Conservation (phyloP, 2,797 vertebrate species). For the Pangasius djambal region DNA sequence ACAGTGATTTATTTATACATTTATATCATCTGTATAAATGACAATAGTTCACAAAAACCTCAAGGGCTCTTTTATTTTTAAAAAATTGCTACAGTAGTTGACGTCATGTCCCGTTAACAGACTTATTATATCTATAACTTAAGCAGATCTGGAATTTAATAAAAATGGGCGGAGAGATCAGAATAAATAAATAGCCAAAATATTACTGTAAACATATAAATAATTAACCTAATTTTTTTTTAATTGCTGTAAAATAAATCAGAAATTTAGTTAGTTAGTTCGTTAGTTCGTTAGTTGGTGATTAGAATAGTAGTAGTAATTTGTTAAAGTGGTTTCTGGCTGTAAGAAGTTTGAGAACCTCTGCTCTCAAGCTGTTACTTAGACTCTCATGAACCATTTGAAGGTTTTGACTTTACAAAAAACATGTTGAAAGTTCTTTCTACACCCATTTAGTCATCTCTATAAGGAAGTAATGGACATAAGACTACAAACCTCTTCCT, state of each 20-base stretch:
- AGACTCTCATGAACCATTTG: background rate
- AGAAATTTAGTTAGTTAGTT: background rate
- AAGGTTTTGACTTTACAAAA: background rate
- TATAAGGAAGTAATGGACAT: background rate
- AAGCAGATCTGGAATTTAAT: background rate
- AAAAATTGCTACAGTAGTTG: too few relatives aligned
- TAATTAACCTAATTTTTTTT: background rate
- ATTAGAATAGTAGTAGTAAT: background rate
- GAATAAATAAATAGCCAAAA: background rate
- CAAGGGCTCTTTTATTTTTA: too few relatives aligned
- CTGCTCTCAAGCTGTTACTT: background rate
- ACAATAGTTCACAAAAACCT: background rate
- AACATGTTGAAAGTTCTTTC: background rate
- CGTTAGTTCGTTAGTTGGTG: background rate
- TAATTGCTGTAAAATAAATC: background rate
- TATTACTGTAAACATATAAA: background rate
- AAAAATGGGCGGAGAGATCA: background rate
- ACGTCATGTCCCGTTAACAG: background rate
- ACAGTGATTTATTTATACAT: background rate
- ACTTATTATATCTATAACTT: background rate
- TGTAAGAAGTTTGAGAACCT: too few relatives aligned
- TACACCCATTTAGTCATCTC: background rate
- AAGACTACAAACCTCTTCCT: background rate
- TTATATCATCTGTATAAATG: background rate
- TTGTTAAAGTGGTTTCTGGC: background rate